phyloP scores from a whole-genome alignment of 2,797 vertebrate species.

The Melanotaenia trifasciata region DNA sequence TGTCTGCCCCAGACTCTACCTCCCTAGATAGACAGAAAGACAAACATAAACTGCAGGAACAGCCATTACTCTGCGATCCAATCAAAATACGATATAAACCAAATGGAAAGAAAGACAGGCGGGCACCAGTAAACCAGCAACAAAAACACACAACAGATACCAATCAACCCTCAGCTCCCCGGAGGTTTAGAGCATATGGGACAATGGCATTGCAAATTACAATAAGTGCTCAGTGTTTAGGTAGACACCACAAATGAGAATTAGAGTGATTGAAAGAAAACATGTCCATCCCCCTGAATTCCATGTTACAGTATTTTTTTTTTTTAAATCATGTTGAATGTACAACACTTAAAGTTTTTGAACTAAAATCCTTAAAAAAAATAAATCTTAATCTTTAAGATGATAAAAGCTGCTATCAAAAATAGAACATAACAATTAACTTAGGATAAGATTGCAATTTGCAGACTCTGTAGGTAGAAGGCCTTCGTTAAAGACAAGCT shows the following conservation, averaged over 20 bases:
- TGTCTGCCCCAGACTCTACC: conserved; percentile 10
- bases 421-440: background rate
- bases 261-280: background rate
- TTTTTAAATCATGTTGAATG: background rate
- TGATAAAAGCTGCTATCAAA: conserved; percentile 35
- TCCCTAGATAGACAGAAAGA: conserved; percentile 19
- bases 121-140: conserved; percentile 11
- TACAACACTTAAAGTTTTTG: conserved; percentile 30
- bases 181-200: conserved; percentile 15
- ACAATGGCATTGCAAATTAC: conserved; percentile 29
- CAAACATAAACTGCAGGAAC: conserved; percentile 24
- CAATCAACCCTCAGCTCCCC: conserved; percentile 41
- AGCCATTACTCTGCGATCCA: conserved; percentile 16
- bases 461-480: background rate
- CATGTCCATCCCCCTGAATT: background rate
- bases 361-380: conserved; percentile 33
- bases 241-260: conserved; percentile 52
- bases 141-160: conserved; percentile 26
- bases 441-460: conserved; percentile 1
- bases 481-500: background rate
- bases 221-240: conserved; percentile 40
- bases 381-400: conserved; percentile 22
- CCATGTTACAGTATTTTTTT: conserved; percentile 55
- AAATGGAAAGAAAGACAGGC: conserved; percentile 12
- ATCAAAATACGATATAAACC: conserved; percentile 12